These are phyloP conservation scores for Cheilosia urbana DNA, from an alignment of 2,888 invertebrate species.

Conservation along the genomic window DNA sequence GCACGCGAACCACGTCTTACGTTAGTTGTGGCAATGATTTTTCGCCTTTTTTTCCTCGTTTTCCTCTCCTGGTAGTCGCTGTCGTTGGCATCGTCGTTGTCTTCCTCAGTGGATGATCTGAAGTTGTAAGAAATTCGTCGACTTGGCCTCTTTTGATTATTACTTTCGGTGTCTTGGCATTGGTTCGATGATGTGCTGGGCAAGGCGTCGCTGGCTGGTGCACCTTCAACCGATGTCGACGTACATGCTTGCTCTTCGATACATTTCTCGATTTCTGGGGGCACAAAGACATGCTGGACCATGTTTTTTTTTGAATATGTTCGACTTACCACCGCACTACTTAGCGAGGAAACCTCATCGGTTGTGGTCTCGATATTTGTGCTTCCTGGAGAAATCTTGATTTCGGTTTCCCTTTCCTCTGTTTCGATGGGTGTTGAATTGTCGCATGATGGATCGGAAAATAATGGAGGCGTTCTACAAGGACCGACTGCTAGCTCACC, in stretches of 20 bases:
- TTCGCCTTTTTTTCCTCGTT: conserved; percentile 10
- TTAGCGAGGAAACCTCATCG: conserved; percentile 14
- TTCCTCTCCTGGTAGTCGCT: not conserved
- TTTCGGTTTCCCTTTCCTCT: not conserved
- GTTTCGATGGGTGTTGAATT: conserved; percentile 3
- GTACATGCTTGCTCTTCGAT: conserved; percentile 65
- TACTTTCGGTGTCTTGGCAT: conserved; percentile 4
- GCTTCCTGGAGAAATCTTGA: not conserved
- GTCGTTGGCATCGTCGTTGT: conserved; percentile 21
- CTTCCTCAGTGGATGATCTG: not conserved
- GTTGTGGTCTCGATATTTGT: conserved; percentile 57
- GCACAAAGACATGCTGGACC: conserved; percentile 77
- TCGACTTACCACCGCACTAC: conserved; percentile 62
- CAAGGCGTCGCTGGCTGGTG: not conserved
- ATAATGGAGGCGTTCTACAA: not conserved
- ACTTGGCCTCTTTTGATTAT: conserved; percentile 23
- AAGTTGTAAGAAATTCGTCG: not conserved
- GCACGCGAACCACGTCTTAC: conserved; percentile 3
- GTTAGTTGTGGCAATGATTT: conserved; percentile 8
- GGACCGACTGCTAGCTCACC: not conserved
- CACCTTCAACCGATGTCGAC: not conserved
- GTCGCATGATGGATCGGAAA: not conserved
- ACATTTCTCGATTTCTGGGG: conserved; percentile 77
- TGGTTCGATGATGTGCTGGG: not conserved
- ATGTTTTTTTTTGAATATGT: conserved; percentile 76